Conservation (phyloP, 2,797 vertebrate genomes). For the Sebastolobus alascanus region DNA sequence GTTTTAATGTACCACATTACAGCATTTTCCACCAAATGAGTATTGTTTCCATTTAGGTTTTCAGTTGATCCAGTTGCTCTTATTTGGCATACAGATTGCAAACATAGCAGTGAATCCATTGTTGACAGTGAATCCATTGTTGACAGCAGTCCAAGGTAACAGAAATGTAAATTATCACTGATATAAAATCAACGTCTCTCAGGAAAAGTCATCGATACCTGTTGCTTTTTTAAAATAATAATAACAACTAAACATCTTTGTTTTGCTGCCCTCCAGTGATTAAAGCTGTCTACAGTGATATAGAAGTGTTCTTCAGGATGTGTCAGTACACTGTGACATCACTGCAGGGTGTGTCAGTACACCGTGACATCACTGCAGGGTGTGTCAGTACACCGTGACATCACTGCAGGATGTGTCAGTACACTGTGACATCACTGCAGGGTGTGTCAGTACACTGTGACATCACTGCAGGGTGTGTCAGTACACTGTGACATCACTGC, state of each 20-base stretch:
- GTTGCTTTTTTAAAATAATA: neutral
- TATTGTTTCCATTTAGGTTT: neutral
- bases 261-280: neutral
- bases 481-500: too few relatives aligned
- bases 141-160: neutral
- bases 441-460: neutral
- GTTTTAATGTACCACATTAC: neutral
- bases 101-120: neutral
- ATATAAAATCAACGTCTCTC: neutral
- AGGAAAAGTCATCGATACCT: constrained; percentile 6
- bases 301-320: neutral
- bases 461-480: neutral
- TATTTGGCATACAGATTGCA: neutral
- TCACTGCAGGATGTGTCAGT: too few relatives aligned
- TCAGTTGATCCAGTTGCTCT: neutral
- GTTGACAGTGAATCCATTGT: neutral
- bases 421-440: neutral
- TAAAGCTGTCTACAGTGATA: neutral
- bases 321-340: neutral
- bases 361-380: too few relatives aligned
- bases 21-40: neutral
- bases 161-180: neutral
- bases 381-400: too few relatives aligned
- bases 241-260: too few relatives aligned
- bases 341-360: neutral